Base-by-base conservation (phyloP, 2,113 vertebrate species). In the Motacilla alba region DNA sequence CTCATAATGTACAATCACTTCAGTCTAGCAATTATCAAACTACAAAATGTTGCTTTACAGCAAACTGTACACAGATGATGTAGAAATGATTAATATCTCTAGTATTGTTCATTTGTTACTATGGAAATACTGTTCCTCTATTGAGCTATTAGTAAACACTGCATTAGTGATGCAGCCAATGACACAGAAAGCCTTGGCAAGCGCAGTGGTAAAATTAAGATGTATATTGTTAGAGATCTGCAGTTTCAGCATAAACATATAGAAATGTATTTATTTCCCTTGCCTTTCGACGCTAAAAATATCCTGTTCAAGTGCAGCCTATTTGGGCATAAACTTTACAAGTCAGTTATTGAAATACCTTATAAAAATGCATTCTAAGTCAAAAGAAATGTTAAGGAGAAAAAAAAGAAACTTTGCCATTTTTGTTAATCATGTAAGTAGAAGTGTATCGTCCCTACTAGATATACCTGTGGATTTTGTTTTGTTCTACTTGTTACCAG, bases 71-170 rank as follows among this genome's bases (percentile, higher is more conserved):
- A 95, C 55, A 91, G 95, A 96, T 98, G 97, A 97, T 96, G 94
- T 79, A 96, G 91, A 96, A 95, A 94, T 4, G 15, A 98, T 98
- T 98, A 97, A 97, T 98, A 96, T 96, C 93, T 93, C 77, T 59
- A 83, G 86, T 80, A 97, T 74, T 97, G 78, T 97, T 98, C 97
- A 96, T 98, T 98, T 97, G 98, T 98, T 98, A 96, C 98, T 96
- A 97, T 98, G 97, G 98, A 97, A 97, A 98, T 97, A 30, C 50
- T 89, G 35, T 75, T 97, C 27, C 89, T 97, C 68, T 93, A 58
- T 39, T 94, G 91, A 95, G 90, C 89, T 95, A 96, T 97, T 97
- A 97, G 97, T 96, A 98, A 98, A 96, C 94, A 97, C 59, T 96
- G 18, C 63, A 92, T 96, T 96, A 93, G 91, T 52, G 81, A 92